Conservation (phyloP, 2,888 invertebrate genomes). For the Drosophila nigritarsus region DNA sequence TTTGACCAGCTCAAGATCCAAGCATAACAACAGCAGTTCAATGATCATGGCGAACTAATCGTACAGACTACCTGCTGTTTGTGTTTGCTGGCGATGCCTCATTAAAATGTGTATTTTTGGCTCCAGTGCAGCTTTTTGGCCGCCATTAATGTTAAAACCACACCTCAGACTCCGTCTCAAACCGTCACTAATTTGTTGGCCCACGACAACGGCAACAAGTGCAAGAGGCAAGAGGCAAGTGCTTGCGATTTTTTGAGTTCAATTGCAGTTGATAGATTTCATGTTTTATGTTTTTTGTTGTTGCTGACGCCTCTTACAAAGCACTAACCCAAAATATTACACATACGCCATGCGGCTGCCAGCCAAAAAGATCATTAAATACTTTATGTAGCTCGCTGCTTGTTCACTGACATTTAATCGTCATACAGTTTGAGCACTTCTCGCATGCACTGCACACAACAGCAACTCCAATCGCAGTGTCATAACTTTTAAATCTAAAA, state of each 20-base stretch:
- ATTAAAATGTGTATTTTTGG: slow-evolving; percentile 23
- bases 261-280: slow-evolving; percentile 54
- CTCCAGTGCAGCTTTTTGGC: slow-evolving; percentile 8
- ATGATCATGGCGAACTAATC: slow-evolving; percentile 46
- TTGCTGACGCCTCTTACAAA: slow-evolving; percentile 29
- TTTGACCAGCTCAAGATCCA: slow-evolving; percentile 33
- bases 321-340: slow-evolving; percentile 57
- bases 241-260: slow-evolving; percentile 59
- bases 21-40: slow-evolving; percentile 48
- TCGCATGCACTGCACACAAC: slow-evolving; percentile 10
- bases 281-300: slow-evolving; percentile 8
- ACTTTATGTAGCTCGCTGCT: slow-evolving; percentile 20
- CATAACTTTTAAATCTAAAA: slow-evolving; percentile 47
- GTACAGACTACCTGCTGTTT: slow-evolving; percentile 25
- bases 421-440: slow-evolving; percentile 24
- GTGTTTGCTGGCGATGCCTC: slow-evolving; percentile 32
- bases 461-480: slow-evolving; percentile 26
- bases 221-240: slow-evolving; percentile 17
- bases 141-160: slow-evolving; percentile 46
- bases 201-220: slow-evolving; percentile 20
- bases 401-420: slow-evolving; percentile 36
- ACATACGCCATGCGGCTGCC: slow-evolving; percentile 50
- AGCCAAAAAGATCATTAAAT: slow-evolving; percentile 29
- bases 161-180: slow-evolving; percentile 39
- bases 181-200: slow-evolving; percentile 34